Evolutionary conservation across 2,888 invertebrate species (phyloP).

Genomic region (Atethmia centrago): DNA sequence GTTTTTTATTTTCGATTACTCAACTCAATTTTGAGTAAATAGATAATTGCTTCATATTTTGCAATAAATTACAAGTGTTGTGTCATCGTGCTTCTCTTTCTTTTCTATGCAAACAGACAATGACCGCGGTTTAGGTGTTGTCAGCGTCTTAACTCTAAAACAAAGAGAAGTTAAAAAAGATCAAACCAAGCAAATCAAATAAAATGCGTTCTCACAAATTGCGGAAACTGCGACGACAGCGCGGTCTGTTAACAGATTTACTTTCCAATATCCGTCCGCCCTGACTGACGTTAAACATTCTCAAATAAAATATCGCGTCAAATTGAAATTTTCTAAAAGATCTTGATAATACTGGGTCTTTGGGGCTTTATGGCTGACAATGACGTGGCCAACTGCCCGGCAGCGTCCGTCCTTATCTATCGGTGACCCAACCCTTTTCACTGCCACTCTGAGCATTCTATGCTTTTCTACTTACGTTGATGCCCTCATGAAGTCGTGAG

Average conservation of each 20-base stretch:
- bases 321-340: conserved; percentile 84
- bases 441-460: conserved; percentile 75
- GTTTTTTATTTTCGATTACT: too few relatives aligned
- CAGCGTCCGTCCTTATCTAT: conserved; percentile 78
- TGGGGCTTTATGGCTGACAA: conserved; percentile 84
- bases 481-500: conserved; percentile 68
- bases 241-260: conserved; percentile 38
- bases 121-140: too few relatives aligned
- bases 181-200: conserved; percentile 34
- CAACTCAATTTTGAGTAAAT: too few relatives aligned
- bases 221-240: conserved; percentile 48
- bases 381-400: conserved; percentile 84
- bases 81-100: too few relatives aligned
- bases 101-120: too few relatives aligned
- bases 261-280: conserved; percentile 53
- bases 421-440: conserved; percentile 87
- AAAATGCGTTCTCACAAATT: conserved; percentile 45
- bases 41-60: too few relatives aligned
- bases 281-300: conserved; percentile 49
- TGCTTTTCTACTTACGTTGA: conserved; percentile 71
- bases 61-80: too few relatives aligned
- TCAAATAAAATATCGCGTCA: conserved; percentile 72
- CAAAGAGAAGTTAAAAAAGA: not conserved
- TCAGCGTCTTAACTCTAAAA: conserved; percentile 1
- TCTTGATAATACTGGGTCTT: conserved; percentile 81